Evolutionary conservation across 2,888 invertebrate species (phyloP), one percentile per base, ranked within the genome.

Genomic region (Amblyjoppa proteus): DNA sequence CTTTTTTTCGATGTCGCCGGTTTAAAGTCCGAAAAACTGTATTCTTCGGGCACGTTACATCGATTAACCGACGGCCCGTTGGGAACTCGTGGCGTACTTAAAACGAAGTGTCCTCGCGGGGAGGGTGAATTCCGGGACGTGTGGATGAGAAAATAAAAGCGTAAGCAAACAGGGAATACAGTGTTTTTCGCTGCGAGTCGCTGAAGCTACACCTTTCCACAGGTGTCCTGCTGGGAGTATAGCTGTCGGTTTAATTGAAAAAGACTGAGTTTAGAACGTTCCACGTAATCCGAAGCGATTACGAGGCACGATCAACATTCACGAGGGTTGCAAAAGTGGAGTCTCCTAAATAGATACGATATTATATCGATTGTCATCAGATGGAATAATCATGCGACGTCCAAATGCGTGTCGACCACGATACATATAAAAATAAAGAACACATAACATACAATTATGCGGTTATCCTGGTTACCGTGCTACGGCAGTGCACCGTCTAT

Each of bases 381-480:
- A 49, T 49, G 75, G 75, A 64, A 81, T 68, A 78, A 78, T 80
- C 68, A 75, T 80, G 82, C 83, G 87, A 84, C 85, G 87, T 58
- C 81, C 81, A 84, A 86, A 88, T 81, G 80, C 87, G 75, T 84
- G 84, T 80, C 75, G 73, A 80, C 75, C 71, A 71, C 80, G 84
- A 84, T 80, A 76, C 70, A 69, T 71, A 80, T 31, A 74, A 75
- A 51, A 45, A 20, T 79, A 25, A 56, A 51, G 69, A 51, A 74
- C 80, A 53, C 45, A 79, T 34, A 34, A 56, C 76, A 80, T 87
- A 85, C 76, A 87, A 85, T 85, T 87, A 85, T 88, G 85, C 84
- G 51, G 84, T 41, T 83, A 83, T 81, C 56, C 81, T 34, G 41
- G 64, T 51, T 82, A 53, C 49, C 28, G 58, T 20, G 45, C 61